Evolutionary conservation across 2,888 invertebrate genomes (phyloP).

Genomic region (Noctua janthe): DNA sequence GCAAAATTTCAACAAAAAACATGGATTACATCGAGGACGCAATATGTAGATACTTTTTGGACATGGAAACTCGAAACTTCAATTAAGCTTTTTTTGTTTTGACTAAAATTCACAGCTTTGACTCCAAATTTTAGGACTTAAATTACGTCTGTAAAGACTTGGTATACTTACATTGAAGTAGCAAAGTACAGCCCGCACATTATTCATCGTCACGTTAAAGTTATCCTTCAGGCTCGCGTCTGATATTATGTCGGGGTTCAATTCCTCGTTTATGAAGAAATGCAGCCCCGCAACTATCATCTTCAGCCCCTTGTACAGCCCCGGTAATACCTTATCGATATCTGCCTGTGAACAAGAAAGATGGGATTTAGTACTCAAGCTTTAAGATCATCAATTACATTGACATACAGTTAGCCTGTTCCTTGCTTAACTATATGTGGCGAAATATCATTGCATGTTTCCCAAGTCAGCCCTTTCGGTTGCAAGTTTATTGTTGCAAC

Average conservation of each 20-base stretch:
- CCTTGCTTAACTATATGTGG: background rate
- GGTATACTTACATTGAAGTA: slow-evolving; percentile 91
- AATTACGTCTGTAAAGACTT: background rate
- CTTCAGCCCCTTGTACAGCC: slow-evolving; percentile 92
- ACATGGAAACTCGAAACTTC: background rate
- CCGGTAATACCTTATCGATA: slow-evolving; percentile 86
- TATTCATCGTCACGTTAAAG: slow-evolving; percentile 91
- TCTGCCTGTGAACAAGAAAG: slow-evolving; percentile 78
- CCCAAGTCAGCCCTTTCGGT: background rate
- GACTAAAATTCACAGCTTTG: background rate
- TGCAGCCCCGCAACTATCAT: slow-evolving; percentile 93
- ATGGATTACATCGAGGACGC: no score
- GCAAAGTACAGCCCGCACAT: slow-evolving; percentile 92
- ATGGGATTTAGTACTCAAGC: slow-evolving; percentile 39
- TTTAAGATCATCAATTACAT: background rate
- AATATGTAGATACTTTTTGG: background rate
- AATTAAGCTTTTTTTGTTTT: background rate
- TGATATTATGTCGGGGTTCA: slow-evolving; percentile 78
- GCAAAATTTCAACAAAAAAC: background rate
- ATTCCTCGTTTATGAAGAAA: slow-evolving; percentile 91
- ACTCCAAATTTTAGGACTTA: background rate
- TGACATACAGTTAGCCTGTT: background rate
- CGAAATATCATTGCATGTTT: background rate
- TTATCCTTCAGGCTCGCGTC: slow-evolving; percentile 81
- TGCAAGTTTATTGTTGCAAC: slow-evolving; percentile 36